phyloP scores from a whole-genome alignment of 2,113 vertebrate species.

The Malurus melanocephalus region DNA sequence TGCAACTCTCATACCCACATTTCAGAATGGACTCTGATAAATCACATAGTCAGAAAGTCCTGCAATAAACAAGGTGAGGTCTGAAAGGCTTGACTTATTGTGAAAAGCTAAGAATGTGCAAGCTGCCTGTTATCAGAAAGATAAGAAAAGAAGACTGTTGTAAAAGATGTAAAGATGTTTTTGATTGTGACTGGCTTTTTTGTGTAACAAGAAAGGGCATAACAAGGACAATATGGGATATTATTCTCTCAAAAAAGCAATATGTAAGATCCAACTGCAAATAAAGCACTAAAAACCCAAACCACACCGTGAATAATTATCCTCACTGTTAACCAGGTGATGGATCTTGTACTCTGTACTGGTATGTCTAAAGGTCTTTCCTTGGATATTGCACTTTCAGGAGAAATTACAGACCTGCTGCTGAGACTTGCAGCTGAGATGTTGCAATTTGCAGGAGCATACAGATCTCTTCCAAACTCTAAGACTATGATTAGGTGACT shows the following conservation, averaged over 20 bases:
- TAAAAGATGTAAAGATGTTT: background rate
- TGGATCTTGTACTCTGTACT: background rate
- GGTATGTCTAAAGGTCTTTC: background rate
- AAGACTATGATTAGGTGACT: background rate
- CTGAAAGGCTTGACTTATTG: background rate
- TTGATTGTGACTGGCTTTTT: background rate
- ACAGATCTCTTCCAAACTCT: background rate
- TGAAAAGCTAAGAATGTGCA: background rate
- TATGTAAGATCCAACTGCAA: background rate
- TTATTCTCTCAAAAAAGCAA: background rate
- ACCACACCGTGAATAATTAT: background rate
- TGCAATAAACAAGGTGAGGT: background rate
- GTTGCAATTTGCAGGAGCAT: background rate
- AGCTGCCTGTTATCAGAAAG: background rate
- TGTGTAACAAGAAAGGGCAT: background rate
- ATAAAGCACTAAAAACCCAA: background rate
- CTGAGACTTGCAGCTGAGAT: background rate
- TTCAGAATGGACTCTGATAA: background rate
- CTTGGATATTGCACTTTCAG: background rate
- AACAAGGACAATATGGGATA: background rate
- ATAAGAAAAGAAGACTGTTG: background rate
- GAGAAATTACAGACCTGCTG: background rate
- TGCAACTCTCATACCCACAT: background rate
- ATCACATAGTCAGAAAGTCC: background rate
- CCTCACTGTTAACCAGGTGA: background rate